Base-by-base conservation (phyloP, 2,113 vertebrate species). In the Coturnix japonica region DNA sequence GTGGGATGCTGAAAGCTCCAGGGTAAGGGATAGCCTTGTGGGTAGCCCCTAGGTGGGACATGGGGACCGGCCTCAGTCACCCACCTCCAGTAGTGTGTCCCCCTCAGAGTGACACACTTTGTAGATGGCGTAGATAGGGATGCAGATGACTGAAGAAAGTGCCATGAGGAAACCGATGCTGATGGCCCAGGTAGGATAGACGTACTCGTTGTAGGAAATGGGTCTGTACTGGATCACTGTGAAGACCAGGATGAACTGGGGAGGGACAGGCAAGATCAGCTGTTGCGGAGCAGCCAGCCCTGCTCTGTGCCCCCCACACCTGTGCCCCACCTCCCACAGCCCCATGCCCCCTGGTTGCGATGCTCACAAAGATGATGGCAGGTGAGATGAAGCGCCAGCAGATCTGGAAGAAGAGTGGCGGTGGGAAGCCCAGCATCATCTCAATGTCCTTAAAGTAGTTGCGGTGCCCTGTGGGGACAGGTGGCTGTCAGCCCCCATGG, bases 361-460 rank as follows among this genome's bases (percentile, higher is more conserved):
- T 71, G 98, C 99, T 98, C 97, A 99, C 99, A 79, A 98, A 98
- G 91, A 99, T 99, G 94, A 99, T 99, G 71, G 98, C 96, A 0
- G 99, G 99, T 1, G 99, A 99, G 96, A 99, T 97, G 91, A 99
- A 99, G 92, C 98, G 98, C 99, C 99, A 99, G 97, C 99, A 99
- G 93, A 99, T 98, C 97, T 98, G 99, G 97, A 99, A 99, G 98
- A 99, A 99, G 92, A 99, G 85, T 2, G 99, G 99, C 5, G 99
- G 99, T 5, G 98, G 99, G 95, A 99, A 99, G 13, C 99, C 99
- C 96, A 99, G 97, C 99, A 99, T 99, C 99, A 99, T 99, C 98
- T 99, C 98, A 57, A 99, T 99, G 95, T 99, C 99, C 97, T 97
- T 98, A 94, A 99, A 99, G 96, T 99, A 99, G 93, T 98, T 99